Base-by-base conservation (phyloP, 2,888 invertebrate species). In the Trachelus iudaicus region DNA sequence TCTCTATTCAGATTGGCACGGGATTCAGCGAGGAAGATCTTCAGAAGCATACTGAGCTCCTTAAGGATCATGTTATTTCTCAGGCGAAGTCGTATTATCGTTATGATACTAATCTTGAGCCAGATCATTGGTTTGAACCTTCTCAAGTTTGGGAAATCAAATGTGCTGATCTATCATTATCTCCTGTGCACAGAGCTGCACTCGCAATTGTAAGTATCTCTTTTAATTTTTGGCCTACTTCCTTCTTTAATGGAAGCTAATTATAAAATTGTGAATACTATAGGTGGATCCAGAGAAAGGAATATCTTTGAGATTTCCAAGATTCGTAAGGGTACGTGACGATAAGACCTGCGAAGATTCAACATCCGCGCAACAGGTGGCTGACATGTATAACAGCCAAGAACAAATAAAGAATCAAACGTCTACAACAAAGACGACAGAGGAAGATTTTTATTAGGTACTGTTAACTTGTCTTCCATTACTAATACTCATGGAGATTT, bases 111-210 rank as follows among this genome's bases (percentile, higher is more conserved):
- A 92, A 94, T 11, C 94, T 96, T 85, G 93, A 94, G 86, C 96
- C 98, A 1, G 98, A 98, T 93, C 96, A 95, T 88, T 98, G 98
- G 98, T 95, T 98, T 90, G 95, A 95, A 83, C 94, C 98, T 4
- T 94, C 94, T 30, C 94, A 95, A 91, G 98, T 99, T 79, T 98
- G 98, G 98, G 99, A 99, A 93, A 95, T 99, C 77, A 98, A 98
- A 91, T 98, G 98, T 91, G 99, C 99, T 0, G 99, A 99, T 94
- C 94, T 99, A 79, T 99, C 99, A 11, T 94, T 99, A 75, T 99
- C 99, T 56, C 99, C 99, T 30, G 95, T 96, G 75, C 98, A 99
- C 92, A 94, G 94, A 89, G 99, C 99, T 75, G 99, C 96, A 0
- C 92, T 94, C 73, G 97, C 97, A 75, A 95, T 97, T 88, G 96